These are phyloP conservation scores for Bicyclus anynana DNA, from an alignment of 1,140 invertebrate genomes.

Conservation along the genomic window DNA sequence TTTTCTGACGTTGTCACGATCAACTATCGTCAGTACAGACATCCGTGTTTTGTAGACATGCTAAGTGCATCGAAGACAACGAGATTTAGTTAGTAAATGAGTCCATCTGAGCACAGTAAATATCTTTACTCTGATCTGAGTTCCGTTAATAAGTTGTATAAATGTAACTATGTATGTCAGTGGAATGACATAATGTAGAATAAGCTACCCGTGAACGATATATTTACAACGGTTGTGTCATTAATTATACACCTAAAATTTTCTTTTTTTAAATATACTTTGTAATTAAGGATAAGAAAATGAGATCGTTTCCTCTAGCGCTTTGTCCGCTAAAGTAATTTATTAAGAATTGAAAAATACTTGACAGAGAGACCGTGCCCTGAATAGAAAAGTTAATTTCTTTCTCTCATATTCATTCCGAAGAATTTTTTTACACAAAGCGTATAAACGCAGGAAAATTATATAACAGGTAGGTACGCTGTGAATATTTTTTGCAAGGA, in stretches of 20 bases:
- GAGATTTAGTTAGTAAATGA: too few species aligned
- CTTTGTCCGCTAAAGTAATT: neutral
- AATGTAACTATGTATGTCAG: too few species aligned
- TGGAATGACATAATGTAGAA: too few species aligned
- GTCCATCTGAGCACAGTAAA: too few species aligned
- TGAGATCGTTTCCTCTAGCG: neutral
- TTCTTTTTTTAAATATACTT: neutral
- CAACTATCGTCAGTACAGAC: too few species aligned
- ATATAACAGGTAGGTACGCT: neutral
- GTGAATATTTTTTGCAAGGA: neutral
- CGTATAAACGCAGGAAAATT: neutral
- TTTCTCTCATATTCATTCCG: neutral
- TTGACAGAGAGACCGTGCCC: neutral
- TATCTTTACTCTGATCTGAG: too few species aligned
- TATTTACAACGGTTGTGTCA: neutral
- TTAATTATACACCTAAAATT: neutral
- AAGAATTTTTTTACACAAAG: neutral
- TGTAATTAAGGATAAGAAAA: neutral
- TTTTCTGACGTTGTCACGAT: too few species aligned
- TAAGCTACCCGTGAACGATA: too few species aligned
- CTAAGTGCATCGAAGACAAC: too few species aligned
- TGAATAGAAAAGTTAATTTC: neutral
- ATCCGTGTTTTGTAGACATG: too few species aligned
- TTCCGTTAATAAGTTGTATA: too few species aligned
- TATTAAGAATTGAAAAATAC: neutral